Percentiles rank a stretch among this genome's conserved stretches.
These are phyloP conservation scores for Hirtodrosophila cameraria DNA, from an alignment of 2,888 invertebrate genomes.

Conservation along the genomic window DNA sequence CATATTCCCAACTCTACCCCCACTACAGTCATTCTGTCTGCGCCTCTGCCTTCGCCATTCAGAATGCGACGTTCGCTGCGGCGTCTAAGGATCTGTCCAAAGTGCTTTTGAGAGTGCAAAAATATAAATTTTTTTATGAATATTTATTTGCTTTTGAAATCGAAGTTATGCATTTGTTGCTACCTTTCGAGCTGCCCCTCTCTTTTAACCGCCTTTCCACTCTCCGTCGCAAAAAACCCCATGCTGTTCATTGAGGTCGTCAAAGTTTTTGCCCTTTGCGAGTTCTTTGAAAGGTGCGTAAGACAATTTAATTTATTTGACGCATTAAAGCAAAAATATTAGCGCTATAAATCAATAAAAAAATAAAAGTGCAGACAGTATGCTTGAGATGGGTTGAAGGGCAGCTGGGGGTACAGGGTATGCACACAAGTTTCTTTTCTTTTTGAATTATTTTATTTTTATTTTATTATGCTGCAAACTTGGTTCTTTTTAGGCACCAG, in stretches of 20 bases:
- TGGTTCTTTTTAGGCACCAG: constrained; percentile 12
- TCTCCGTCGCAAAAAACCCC: background rate
- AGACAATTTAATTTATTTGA: constrained; percentile 79
- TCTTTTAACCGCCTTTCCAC: background rate
- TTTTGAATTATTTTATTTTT: constrained; percentile 49
- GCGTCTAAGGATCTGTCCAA: constrained; percentile 54
- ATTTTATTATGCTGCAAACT: constrained; percentile 62
- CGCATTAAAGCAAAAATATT: constrained; percentile 78
- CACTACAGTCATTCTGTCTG: background rate
- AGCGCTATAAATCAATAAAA: constrained; percentile 74
- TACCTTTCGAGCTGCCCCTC: constrained; percentile 15
- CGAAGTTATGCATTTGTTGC: constrained; percentile 75
- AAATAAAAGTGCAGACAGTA: constrained; percentile 23
- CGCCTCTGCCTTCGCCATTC: background rate
- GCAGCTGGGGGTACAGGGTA: background rate
- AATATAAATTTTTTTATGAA: constrained; percentile 76
- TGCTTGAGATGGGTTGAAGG: background rate
- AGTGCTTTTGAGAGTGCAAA: constrained; percentile 68
- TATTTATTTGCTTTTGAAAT: constrained; percentile 77
- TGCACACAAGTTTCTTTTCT: constrained; percentile 50
- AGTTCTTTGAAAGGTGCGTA: constrained; percentile 70
- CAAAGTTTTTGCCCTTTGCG: constrained; percentile 62
- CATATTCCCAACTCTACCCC: background rate
- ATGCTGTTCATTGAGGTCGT: constrained; percentile 30
- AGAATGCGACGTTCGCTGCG: constrained; percentile 3